Conservation (phyloP, 2,888 invertebrate species). For the Mythimna ferrago region DNA sequence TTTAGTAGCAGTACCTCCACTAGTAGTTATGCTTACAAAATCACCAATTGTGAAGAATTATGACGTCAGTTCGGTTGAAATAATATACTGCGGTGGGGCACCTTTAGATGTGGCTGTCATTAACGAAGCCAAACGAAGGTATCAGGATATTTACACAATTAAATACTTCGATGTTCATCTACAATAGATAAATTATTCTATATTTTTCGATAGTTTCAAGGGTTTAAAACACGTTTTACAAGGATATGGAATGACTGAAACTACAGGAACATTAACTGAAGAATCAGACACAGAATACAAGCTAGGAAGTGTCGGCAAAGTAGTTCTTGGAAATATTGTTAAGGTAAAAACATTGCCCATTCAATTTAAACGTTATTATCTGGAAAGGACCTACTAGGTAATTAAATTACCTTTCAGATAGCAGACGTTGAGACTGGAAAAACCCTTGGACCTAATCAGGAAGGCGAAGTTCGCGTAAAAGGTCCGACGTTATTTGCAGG, state of each 20-base stretch:
- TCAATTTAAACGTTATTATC: constrained; percentile 24
- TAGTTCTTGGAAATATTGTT: constrained; percentile 59
- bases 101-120: constrained; percentile 69
- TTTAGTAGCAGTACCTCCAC: constrained; percentile 74
- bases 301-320: constrained; percentile 78
- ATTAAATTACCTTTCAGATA: constrained; percentile 69
- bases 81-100: constrained; percentile 78
- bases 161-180: constrained; percentile 42
- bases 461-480: constrained; percentile 80
- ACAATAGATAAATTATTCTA: constrained; percentile 74
- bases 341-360: constrained; percentile 53
- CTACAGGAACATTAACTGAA: constrained; percentile 73
- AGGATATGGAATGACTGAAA: constrained; percentile 82
- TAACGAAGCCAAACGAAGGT: constrained; percentile 72
- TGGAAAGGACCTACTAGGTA: constrained; percentile 13
- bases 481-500: constrained; percentile 79
- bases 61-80: constrained; percentile 76
- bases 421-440: constrained; percentile 77
- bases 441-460: constrained; percentile 74
- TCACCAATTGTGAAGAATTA: constrained; percentile 73
- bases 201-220: constrained; percentile 69
- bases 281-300: constrained; percentile 68
- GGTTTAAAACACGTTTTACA: constrained; percentile 73
- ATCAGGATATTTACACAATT: not conserved
- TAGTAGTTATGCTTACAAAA: constrained; percentile 75